Percentiles rank a stretch among this genome's conserved stretches.
These are phyloP conservation scores for Drosophila austrosaltans DNA, from an alignment of 2,888 invertebrate species.

Conservation along the genomic window DNA sequence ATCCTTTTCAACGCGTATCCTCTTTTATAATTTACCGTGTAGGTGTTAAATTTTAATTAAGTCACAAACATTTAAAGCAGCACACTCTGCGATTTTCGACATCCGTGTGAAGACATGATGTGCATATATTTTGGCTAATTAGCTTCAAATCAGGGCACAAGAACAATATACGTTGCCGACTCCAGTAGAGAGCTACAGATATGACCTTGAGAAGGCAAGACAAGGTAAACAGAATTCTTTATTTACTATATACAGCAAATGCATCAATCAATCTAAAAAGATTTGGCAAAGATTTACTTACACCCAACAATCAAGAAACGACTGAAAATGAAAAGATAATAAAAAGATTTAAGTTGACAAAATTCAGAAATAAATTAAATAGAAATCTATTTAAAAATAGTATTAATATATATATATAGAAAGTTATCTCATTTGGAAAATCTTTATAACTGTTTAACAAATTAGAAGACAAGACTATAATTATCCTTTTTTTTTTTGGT, in stretches of 20 bases:
- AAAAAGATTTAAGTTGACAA: not conserved
- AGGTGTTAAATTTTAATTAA: conserved; percentile 46
- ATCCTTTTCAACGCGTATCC: conserved; percentile 30
- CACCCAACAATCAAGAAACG: not conserved
- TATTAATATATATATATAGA: not conserved
- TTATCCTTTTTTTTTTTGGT: not conserved
- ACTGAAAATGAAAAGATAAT: not conserved
- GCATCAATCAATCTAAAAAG: conserved; percentile 38
- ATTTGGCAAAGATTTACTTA: not conserved
- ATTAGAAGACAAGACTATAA: no score
- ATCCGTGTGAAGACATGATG: conserved; percentile 45
- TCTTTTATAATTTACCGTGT: not conserved
- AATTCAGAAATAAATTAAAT: no score
- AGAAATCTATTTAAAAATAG: no score
- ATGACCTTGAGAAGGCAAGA: conserved; percentile 25
- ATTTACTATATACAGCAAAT: conserved; percentile 20
- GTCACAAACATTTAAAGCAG: conserved; percentile 40
- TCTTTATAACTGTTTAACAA: no score
- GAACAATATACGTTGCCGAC: conserved; percentile 3
- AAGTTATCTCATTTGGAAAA: not conserved
- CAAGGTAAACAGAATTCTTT: conserved; percentile 5
- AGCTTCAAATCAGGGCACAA: conserved; percentile 32
- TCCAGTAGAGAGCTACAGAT: not conserved
- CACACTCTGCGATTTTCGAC: conserved; percentile 10
- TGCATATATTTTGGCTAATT: conserved; percentile 63